Evolutionary conservation across 2,113 vertebrate genomes (phyloP), one percentile per base, ranked within the genome.

Genomic region (Ceyx melanurus): DNA sequence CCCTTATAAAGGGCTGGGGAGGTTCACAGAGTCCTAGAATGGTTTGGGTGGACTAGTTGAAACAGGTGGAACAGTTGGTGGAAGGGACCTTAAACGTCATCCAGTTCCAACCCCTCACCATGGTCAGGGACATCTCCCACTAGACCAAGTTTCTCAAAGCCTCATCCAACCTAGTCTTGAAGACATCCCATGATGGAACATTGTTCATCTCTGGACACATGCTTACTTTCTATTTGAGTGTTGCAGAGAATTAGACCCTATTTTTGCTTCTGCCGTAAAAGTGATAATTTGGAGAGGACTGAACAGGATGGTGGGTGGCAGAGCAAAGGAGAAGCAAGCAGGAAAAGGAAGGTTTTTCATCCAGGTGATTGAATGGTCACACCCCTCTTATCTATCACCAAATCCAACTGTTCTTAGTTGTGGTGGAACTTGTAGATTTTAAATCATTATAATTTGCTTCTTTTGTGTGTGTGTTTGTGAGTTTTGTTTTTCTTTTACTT

Each of bases 351-450:
- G 2, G 3, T 7, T 90, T 76, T 75, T 45, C 25, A 67, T 40
- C 33, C 46, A 50, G 6, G 22, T 84, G 78, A 17, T 13, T 33
- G 10, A 60, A 10, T 4, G 43, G 19, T 77, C 26, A 31, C 40
- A 31, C 6, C 19, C 28, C 4, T 2, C 56, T 78, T 82, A 75
- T 56, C 42, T 21, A 74, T 20, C 31, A 50, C 48, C 65, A 68
- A 76, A 92, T 8, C 8, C 42, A 60, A 7, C 2, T 28, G 0
- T 60, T 72, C 11, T 78, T 23, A 0, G 0, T 42, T 28, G 5
- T 48, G 18, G 3, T 48, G 46, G 29, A 89, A n/a, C 18, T 51
- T 26, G 26, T 58, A 60, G 19, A 2, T 51, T 82, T 62, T 72
- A 29, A 76, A 28, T 65, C 13, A 1, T 62, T 65, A 7, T 3